Evolutionary conservation across 2,113 vertebrate genomes (phyloP), one percentile per base, ranked within the genome.

Genomic region (Progne subis): DNA sequence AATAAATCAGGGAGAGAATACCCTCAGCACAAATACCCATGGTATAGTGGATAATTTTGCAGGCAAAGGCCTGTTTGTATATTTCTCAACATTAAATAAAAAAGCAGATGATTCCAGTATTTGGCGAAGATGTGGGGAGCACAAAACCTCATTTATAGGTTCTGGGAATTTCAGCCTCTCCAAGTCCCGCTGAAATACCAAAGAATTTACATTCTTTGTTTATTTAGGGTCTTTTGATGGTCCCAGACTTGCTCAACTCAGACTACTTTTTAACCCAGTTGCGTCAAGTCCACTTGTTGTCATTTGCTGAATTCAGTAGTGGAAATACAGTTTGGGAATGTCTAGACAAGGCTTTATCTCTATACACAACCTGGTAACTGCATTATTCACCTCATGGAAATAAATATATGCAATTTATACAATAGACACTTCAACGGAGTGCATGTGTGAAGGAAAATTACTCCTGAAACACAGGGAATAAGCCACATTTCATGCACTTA

Each of bases 391-490:
- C 71, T 63, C 44, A 28, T 5, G 57, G 56, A 39, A 74, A 67
- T 37, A 74, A 2, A 69, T 53, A 24, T 13, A 8, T 57, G 25
- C 32, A 41, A 21, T 77, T 92, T 83, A 29, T 46, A 8, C 32
- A 69, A n/a, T 13, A 69, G 15, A 15, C 32, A 12, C 31, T 70
- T 65, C 47, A 28, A 55, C 77, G 46, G n/a, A 77, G 18, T 17
- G 29, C 19, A 11, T 13, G 18, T 24, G 47, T 55, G 60, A 81
- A 57, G 34, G 72, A 46, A 92, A 96, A 96, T 94, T 63, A 55
- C 68, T 75, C 71, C 64, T 91, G 69, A 81, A 92, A 84, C 43
- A 39, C 11, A 24, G 76, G 52, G 52, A 86, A 70, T 46, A 86
- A 86, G 5, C 19, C 31, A 84, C 29, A 55, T 86, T 86, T 70